Conservation (phyloP, 2,888 invertebrate genomes). For the Calameuta idolon region DNA sequence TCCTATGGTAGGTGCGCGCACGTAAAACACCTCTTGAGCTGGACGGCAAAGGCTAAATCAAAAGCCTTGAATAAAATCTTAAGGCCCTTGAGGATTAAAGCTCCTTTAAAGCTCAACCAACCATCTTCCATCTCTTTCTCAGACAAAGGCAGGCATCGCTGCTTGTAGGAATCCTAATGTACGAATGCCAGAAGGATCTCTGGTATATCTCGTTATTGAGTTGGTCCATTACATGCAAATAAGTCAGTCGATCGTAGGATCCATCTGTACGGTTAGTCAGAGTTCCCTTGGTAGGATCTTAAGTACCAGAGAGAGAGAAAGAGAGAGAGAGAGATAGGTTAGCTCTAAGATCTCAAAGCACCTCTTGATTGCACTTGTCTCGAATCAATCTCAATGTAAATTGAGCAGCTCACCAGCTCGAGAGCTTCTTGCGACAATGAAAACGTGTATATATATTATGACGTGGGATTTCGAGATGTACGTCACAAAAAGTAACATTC, state of each 20-base stretch:
- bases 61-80: conserved; percentile 12
- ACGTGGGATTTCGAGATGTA: no score
- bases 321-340: background rate
- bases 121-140: background rate
- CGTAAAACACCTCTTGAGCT: background rate
- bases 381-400: conserved; percentile 67
- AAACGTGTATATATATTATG: background rate
- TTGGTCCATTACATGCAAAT: conserved; percentile 62
- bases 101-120: background rate
- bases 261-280: conserved; percentile 9
- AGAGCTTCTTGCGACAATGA: conserved; percentile 8
- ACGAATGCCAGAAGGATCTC: background rate
- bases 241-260: conserved; percentile 39
- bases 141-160: background rate
- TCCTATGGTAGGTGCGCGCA: background rate
- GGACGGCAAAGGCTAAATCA: background rate
- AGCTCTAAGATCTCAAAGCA: conserved; percentile 49
- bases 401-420: conserved; percentile 50
- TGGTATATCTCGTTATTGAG: conserved; percentile 38
- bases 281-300: background rate
- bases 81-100: background rate
- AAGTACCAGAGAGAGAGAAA: no score
- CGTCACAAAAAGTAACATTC: no score
- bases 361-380: conserved; percentile 65
- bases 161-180: background rate